Evolutionary conservation across 1,140 invertebrate genomes (phyloP), one percentile per base, ranked within the genome.

Genomic region (Drosophila carrolli): DNA sequence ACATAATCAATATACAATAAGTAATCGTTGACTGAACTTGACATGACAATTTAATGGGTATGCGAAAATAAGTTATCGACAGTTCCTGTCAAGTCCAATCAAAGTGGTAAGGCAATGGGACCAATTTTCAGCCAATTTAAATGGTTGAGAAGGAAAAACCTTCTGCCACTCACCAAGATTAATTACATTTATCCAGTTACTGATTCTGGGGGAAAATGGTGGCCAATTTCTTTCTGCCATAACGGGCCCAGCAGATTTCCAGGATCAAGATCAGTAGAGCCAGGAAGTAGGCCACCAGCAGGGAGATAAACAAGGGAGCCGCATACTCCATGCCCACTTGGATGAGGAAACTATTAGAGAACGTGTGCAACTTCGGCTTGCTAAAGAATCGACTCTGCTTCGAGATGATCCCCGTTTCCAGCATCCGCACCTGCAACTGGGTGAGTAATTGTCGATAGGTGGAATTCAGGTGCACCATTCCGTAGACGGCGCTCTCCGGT

Each of bases 261-360:
- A 90, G 9, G 0, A 76, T 19, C 7, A 92, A 50, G 0, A 86
- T 62, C 10, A 79, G 27, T 4, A 90, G 4, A 0, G 78, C 74
- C 29, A 85, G n/a, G 4, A 78, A 16, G 37, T 91, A 91, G 27
- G 81, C 50, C 0, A 65, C 38, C 2, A 85, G 9, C 0, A 92
- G 51, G 0, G 79, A 53, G 9, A 91, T 53, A 16, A 92, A 92
- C 9, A 92, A 46, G 0, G 91, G 89, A 0, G 86, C 91, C 6
- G 91, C 74, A 40, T 92, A 92, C 54, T 92, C 91, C 85, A 92
- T 80, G 55, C 91, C 91, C 60, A 92, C 91, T 32, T 77, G 86
- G 58, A 91, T 85, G 5, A 92, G 62, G 47, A 81, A 91, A 44
- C 81, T 91, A 32, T 81, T 92, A 32, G 83, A 62, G 54, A 78